Percentiles rank a stretch among this genome's conserved stretches.
These are phyloP conservation scores for Diuraphis noxia DNA, from an alignment of 1,140 invertebrate genomes.

Conservation along the genomic window DNA sequence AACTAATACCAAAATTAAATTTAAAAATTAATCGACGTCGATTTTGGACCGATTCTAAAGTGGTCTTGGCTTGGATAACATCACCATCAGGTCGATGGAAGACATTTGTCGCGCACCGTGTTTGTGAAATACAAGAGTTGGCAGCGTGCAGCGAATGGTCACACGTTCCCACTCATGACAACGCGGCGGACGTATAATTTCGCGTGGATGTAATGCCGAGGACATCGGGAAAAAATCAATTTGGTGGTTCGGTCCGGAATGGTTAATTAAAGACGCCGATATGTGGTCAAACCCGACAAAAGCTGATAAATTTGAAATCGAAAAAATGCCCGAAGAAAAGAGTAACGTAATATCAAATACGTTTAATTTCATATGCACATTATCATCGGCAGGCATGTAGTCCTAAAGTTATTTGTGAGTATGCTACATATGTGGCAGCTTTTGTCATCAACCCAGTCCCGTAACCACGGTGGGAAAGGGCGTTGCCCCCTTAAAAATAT, in stretches of 20 bases:
- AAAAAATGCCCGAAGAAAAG: neutral
- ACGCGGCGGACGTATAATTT: constrained; percentile 58
- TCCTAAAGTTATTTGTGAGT: too few relatives aligned
- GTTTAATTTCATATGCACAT: neutral
- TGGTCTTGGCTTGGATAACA: constrained; percentile 47
- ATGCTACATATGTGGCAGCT: too few relatives aligned
- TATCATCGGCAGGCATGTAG: too few relatives aligned
- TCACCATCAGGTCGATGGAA: constrained; percentile 34
- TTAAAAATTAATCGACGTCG: constrained; percentile 24
- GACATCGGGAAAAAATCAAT: neutral
- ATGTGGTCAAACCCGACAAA: neutral
- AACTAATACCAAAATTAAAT: constrained; percentile 54
- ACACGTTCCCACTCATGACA: constrained; percentile 55
- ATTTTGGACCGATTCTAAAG: constrained; percentile 51
- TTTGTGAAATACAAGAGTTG: constrained; percentile 58
- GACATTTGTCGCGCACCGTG: constrained; percentile 47
- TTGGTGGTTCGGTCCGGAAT: constrained; percentile 51
- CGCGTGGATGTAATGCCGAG: constrained; percentile 56
- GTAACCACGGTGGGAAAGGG: too few relatives aligned
- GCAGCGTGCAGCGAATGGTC: constrained; percentile 55
- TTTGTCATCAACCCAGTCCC: too few relatives aligned
- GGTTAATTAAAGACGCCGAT: neutral
- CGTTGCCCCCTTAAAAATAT: too few relatives aligned
- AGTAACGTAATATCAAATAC: neutral
- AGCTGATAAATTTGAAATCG: neutral